These are phyloP conservation scores for Prunella strophiata DNA, from an alignment of 2,797 vertebrate species.

Conservation along the genomic window DNA sequence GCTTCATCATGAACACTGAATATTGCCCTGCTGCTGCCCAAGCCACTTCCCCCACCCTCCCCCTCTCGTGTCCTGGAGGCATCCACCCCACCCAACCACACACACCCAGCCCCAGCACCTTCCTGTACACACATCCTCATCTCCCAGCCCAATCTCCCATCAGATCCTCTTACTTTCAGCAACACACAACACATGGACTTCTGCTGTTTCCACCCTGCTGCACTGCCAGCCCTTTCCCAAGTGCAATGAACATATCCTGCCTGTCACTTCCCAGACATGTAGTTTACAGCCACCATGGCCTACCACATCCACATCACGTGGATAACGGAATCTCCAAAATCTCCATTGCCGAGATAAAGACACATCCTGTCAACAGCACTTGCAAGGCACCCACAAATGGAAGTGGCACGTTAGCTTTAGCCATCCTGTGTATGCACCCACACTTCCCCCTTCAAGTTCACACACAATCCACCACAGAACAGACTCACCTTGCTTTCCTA, in stretches of 20 bases:
- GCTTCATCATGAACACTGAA: background rate
- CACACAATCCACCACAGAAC: background rate
- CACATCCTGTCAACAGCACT: constrained; percentile 36
- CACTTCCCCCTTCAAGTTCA: background rate
- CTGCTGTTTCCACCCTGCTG: background rate
- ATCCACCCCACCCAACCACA: background rate
- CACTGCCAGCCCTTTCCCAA: background rate
- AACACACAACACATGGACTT: background rate
- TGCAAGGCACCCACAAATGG: constrained; percentile 2
- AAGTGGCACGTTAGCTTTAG: background rate
- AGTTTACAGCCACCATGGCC: background rate
- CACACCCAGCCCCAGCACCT: background rate
- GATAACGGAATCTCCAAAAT: constrained; percentile 19
- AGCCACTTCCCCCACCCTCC: background rate
- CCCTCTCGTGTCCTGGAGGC: background rate
- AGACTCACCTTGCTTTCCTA: background rate
- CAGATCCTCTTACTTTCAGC: background rate
- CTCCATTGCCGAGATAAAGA: background rate
- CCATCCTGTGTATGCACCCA: background rate
- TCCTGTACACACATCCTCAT: background rate
- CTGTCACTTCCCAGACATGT: background rate
- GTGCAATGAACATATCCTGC: background rate
- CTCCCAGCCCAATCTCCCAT: background rate
- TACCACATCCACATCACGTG: constrained; percentile 39
- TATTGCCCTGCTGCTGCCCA: background rate